Evolutionary conservation across 2,797 vertebrate genomes (phyloP), one percentile per base, ranked within the genome.

Genomic region (Xerus rutilus): DNA sequence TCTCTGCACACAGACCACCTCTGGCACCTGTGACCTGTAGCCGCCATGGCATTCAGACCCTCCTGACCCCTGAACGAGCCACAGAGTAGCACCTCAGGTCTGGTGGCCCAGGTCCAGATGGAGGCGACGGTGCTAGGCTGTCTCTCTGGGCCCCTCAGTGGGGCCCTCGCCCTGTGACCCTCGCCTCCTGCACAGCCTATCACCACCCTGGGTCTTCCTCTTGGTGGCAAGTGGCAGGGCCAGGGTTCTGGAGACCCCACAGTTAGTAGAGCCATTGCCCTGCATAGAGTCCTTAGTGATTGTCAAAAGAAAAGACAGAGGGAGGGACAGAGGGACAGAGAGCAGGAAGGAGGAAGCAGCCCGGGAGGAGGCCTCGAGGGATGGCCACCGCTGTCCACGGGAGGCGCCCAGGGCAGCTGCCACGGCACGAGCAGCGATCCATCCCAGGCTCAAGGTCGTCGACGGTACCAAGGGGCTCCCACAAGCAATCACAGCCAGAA

Each of bases 401-500:
- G 83, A 45, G 64, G 3, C 30, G 82, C 30, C 64, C 64, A 45
- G 77, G 88, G 83, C 52, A 72, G 47, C 89, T 67, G 57, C 30
- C 64, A 35, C 11, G 65, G 4, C n/a, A 20, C 15, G 70, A 5
- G 39, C 70, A 35, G 72, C 87, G 49, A 0, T 83, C 85, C 45
- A 0, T 1, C 32, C 89, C 81, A 1, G 82, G 86, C 83, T 82
- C 64, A 45, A 69, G 65, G 70, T 86, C 89, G 0, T 7, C 13
- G 49, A 69, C 85, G 45, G 2, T 84, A 17, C 72, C 54, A 12
- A n/a, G 47, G 93, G 95, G 62, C 95, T 92, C 67, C 90, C 64
- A 85, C 1, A 18, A 25, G 87, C 96, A 93, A 85, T 93, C 78
- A 95, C 43, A 69, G 85, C 77, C 88, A 96, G 94, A 96, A 97